These are phyloP conservation scores for Araneus ventricosus DNA, from an alignment of 1,140 invertebrate species.

Conservation along the genomic window DNA sequence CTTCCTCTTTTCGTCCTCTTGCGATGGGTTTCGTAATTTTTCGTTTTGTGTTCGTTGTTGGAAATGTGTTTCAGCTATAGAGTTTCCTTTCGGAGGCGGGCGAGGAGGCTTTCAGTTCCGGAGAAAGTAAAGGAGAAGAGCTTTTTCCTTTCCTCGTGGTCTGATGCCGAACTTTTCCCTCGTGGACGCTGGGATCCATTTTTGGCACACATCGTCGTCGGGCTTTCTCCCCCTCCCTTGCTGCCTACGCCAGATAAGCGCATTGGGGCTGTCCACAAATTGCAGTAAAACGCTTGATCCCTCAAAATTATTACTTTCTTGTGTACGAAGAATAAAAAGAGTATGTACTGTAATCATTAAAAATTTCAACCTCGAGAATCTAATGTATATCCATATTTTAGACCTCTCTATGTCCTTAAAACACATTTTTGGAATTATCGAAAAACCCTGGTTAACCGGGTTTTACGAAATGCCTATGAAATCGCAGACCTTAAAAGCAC, in stretches of 20 bases:
- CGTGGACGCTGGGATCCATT: conserved; percentile 38
- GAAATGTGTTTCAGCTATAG: not conserved
- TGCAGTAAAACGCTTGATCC: not conserved
- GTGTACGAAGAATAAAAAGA: too few species aligned
- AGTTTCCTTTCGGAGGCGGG: not conserved
- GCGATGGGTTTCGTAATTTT: conserved; percentile 5
- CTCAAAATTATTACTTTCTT: not conserved
- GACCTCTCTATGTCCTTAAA: too few species aligned
- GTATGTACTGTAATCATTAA: not conserved
- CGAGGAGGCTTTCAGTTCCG: not conserved
- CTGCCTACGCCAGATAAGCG: conserved; percentile 50
- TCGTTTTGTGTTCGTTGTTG: not conserved
- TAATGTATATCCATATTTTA: not conserved
- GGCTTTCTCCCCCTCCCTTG: not conserved
- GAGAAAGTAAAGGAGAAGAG: not conserved
- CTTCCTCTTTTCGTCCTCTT: not conserved
- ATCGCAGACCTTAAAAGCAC: too few species aligned
- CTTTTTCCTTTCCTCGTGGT: conserved; percentile 36
- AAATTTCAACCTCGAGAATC: not conserved
- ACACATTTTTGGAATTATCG: too few species aligned
- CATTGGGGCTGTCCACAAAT: not conserved
- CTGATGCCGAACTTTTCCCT: not conserved
- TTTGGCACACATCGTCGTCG: conserved; percentile 37
- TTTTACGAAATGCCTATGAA: too few species aligned
- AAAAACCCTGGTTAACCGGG: too few species aligned